Evolutionary conservation across 2,888 invertebrate species (phyloP).

Genomic region (Rotaria sp.): DNA sequence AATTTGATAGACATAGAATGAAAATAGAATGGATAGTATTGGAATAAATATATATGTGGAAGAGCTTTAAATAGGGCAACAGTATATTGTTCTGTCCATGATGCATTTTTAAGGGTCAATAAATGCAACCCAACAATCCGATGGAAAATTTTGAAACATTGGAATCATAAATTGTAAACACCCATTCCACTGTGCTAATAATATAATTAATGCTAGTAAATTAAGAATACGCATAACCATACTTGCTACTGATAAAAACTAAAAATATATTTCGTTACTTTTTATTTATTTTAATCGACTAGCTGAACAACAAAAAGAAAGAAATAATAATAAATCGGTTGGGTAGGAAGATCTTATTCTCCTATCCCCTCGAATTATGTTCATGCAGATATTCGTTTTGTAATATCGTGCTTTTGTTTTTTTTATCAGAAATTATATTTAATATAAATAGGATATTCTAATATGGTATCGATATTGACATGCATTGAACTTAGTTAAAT

Average conservation of each 20-base stretch:
- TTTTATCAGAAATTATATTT: no score
- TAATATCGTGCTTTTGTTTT: not conserved
- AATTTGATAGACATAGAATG: no score
- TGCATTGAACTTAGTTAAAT: no score
- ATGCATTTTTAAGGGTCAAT: conserved; percentile 93
- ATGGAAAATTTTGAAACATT: conserved; percentile 94
- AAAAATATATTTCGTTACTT: conserved; percentile 48
- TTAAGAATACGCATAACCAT: conserved; percentile 99
- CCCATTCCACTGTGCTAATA: conserved; percentile 97
- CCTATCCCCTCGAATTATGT: not conserved
- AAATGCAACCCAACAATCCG: conserved; percentile 95
- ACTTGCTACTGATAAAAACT: conserved; percentile 99
- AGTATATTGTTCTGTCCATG: conserved; percentile 94
- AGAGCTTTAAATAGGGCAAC: conserved; percentile 97
- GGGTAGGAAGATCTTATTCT: not conserved
- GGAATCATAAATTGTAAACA: conserved; percentile 96
- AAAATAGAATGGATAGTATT: no score
- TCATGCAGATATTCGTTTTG: not conserved
- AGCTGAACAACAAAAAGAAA: not conserved
- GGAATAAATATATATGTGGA: no score
- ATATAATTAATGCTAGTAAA: conserved; percentile 96
- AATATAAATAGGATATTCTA: no score
- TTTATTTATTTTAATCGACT: not conserved
- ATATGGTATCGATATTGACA: no score
- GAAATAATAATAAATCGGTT: not conserved